Evolutionary conservation across 2,113 vertebrate species (phyloP).

Genomic region (Lepidothrix coronata): DNA sequence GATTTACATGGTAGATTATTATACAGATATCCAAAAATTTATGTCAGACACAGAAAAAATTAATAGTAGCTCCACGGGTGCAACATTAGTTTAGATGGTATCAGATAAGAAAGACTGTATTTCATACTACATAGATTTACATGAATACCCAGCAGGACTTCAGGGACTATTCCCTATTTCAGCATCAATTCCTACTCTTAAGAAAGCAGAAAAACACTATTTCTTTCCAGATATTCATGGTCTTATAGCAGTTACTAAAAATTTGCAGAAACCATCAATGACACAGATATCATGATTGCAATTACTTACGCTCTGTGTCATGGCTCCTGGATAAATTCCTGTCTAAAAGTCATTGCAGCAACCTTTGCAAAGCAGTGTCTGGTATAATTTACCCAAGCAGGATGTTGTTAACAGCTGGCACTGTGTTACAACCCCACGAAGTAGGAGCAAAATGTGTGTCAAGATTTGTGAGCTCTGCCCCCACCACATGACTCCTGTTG

Average conservation of each 20-base stretch:
- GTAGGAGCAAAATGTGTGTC: background rate
- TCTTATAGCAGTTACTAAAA: background rate
- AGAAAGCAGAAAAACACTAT: background rate
- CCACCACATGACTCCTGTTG: background rate
- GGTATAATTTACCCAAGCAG: background rate
- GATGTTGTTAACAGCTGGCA: background rate
- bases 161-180: background rate
- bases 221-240: background rate
- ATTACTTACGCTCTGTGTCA: background rate
- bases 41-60: background rate
- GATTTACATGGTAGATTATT: background rate
- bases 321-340: background rate
- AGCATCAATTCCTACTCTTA: background rate
- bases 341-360: slow-evolving; percentile 10
- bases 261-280: background rate
- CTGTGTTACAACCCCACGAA: background rate
- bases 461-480: background rate
- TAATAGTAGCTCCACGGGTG: background rate
- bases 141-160: background rate
- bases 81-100: background rate
- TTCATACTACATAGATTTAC: background rate
- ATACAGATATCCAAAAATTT: background rate
- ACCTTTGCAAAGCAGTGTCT: background rate
- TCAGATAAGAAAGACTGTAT: background rate
- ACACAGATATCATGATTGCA: background rate